Evolutionary conservation across 1,140 invertebrate genomes (phyloP), one percentile per base, ranked within the genome.

Genomic region (Brachionus koreanus): DNA sequence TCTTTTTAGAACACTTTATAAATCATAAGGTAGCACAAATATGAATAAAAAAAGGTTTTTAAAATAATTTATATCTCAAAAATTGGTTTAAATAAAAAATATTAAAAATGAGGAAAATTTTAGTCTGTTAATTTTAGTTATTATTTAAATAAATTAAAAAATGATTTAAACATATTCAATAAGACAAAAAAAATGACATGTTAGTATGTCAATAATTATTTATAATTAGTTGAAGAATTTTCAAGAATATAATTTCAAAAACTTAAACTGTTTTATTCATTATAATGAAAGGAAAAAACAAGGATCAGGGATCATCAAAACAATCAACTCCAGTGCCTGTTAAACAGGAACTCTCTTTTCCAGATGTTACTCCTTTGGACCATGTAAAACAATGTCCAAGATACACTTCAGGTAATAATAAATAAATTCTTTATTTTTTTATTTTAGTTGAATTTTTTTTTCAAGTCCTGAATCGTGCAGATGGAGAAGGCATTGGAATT

Each of bases 401-500:
- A 52, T 88, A 86, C 77, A 85, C 87, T 61, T 61, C 86, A 76
- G 84, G 88, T 89, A 85, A 85, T 85, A 43, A 16, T n/a, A n/a
- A 83, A 75, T 52, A n/a, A 33, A 65, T 35, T 46, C 16, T 19
- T 3, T 7, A 57, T 12, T 84, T 29, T 29, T 29, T 29, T 29
- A 29, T 5, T 23, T 52, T 79, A 1, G 43, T 43, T 35, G 16
- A 67, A 39, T n/a, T 46, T 35, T n/a, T 65, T 83, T 83, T 25
- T 85, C 83, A 86, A 87, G 91, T 93, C 65, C 84, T 93, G 33
- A 87, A 89, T 52, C 89, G 92, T 16, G 85, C 88, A 39, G 85
- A 89, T n/a, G 91, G 92, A 43, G 92, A 92, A 81, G 90, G 90
- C 42, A 88, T 93, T 23, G 84, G 84, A 5, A 83, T 93, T 87